These are phyloP conservation scores for Parasteatoda tepidariorum DNA, from an alignment of 1,140 invertebrate species.

Conservation along the genomic window DNA sequence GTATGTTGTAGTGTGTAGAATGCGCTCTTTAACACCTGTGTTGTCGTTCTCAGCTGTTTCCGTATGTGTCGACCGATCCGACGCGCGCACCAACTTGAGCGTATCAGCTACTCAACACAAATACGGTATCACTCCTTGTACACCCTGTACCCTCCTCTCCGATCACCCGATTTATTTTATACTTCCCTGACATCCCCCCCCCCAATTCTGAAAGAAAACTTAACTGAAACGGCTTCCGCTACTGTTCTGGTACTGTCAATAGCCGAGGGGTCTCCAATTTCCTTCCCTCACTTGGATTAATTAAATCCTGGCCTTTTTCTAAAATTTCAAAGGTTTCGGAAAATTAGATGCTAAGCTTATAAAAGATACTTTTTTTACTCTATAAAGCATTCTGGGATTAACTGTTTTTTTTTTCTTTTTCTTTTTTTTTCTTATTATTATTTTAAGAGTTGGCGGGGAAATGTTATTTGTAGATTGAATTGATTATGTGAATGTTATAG, in stretches of 20 bases:
- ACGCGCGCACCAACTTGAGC: slow-evolving; percentile 29
- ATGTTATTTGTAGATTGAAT: no score
- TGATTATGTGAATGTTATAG: no score
- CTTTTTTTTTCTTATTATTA: no score
- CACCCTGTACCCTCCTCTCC: not conserved
- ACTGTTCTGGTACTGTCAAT: not conserved
- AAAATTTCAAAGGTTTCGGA: slow-evolving; percentile 55
- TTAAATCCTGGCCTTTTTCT: slow-evolving; percentile 12
- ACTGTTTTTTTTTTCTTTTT: not conserved
- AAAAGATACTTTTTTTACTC: no score
- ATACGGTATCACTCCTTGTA: not conserved
- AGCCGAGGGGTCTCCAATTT: not conserved
- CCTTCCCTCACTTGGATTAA: not conserved
- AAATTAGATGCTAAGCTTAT: slow-evolving; percentile 33
- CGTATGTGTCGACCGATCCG: slow-evolving; percentile 32
- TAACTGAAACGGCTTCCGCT: slow-evolving; percentile 48
- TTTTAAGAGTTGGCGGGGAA: no score
- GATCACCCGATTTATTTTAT: not conserved
- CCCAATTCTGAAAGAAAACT: slow-evolving; percentile 6
- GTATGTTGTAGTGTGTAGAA: not conserved
- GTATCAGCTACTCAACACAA: slow-evolving; percentile 32
- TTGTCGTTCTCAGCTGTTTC: slow-evolving; percentile 47
- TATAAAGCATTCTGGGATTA: no score
- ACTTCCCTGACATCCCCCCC: not conserved
- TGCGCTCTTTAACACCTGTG: slow-evolving; percentile 40